A percentile compares a stretch with the other conserved stretches of the same genome.
phyloP scores from a whole-genome alignment of 2,113 vertebrate genomes.

The zebrafish (Danio rerio) region GRCz12tu NC_133200.1:9217001-9217500 shows the following conservation, averaged over 20 bases:
- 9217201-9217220: conserved; percentile 53
- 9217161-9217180: too few relatives aligned
- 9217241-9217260: conserved; percentile 79
- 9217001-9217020: too few relatives aligned
- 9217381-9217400: conserved; percentile 69
- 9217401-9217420: conserved; percentile 74
- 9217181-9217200: not conserved
- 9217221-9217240: conserved; percentile 80
- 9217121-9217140: too few relatives aligned
- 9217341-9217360: too few relatives aligned
- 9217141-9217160: too few relatives aligned
- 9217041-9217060: too few relatives aligned
- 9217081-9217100: too few relatives aligned
- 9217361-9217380: not conserved
- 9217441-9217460: conserved; percentile 80
- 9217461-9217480: conserved; percentile 81
- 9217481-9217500: conserved; percentile 74
- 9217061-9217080: too few relatives aligned
- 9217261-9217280: not conserved
- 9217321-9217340: too few relatives aligned
- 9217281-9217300: conserved; percentile 62
- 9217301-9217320: too few relatives aligned
- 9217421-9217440: conserved; percentile 76
- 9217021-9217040: too few relatives aligned
- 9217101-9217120: too few relatives aligned